These are phyloP conservation scores for Nesoenas mayeri DNA, from an alignment of 2,113 vertebrate species.

Conservation along the genomic window DNA sequence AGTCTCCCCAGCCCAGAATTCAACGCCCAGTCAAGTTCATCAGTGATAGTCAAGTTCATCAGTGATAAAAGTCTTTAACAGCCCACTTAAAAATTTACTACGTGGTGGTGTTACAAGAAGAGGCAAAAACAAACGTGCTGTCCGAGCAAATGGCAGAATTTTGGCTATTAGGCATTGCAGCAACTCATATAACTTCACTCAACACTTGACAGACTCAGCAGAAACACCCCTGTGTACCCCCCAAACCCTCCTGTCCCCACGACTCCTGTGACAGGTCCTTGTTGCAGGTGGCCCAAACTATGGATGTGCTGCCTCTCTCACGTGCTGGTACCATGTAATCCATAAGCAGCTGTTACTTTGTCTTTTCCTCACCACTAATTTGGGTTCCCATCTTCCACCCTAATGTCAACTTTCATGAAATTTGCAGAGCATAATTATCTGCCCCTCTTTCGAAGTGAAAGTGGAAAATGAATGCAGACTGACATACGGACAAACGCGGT, in stretches of 20 bases:
- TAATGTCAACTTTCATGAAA: neutral
- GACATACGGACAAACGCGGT: neutral
- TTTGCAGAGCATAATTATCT: neutral
- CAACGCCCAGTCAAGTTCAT: neutral
- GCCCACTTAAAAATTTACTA: neutral
- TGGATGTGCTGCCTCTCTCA: fast-evolving
- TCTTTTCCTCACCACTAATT: neutral
- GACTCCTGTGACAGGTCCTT: fast-evolving
- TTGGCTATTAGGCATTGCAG: neutral
- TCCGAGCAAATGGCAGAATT: neutral
- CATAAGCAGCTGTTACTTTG: neutral
- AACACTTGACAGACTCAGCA: fast-evolving
- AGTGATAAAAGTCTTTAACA: neutral
- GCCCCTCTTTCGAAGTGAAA: neutral
- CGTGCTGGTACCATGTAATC: neutral
- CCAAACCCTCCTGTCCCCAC: neutral
- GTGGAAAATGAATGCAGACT: neutral
- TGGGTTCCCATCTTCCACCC: neutral
- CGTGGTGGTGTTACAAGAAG: neutral
- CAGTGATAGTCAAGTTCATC: neutral
- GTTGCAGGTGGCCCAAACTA: neutral
- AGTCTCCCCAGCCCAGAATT: neutral
- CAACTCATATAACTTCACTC: neutral
- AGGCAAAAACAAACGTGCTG: neutral
- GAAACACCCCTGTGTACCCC: neutral